Conservation (phyloP, 2,888 invertebrate species). For the Leptopterna dolabrata region DNA sequence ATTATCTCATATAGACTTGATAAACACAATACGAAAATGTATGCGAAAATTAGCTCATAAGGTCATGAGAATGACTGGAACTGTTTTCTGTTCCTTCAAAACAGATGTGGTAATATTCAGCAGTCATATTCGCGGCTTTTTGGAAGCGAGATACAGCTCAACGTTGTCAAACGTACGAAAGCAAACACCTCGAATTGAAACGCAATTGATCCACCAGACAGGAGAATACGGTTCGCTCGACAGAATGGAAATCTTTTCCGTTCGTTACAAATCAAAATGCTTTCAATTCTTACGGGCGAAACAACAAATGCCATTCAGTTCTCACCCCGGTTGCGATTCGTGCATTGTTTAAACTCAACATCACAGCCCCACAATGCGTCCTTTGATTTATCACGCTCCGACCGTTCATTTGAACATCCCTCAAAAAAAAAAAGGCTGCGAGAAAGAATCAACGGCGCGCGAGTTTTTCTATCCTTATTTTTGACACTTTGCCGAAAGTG, state of each 20-base stretch:
- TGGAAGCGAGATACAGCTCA: too few relatives aligned
- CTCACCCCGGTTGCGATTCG: not conserved
- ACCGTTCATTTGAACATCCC: not conserved
- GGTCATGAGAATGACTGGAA: too few relatives aligned
- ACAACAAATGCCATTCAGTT: not conserved
- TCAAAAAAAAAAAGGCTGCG: not conserved
- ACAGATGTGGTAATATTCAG: too few relatives aligned
- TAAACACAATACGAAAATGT: too few relatives aligned
- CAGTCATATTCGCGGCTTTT: too few relatives aligned
- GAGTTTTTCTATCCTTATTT: conserved; percentile 27
- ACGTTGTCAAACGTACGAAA: too few relatives aligned
- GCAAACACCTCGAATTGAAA: too few relatives aligned
- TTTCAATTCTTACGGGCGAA: not conserved
- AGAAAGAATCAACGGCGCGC: not conserved
- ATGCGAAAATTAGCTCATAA: too few relatives aligned
- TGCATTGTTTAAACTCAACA: not conserved
- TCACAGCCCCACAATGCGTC: not conserved
- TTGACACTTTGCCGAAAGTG: conserved; percentile 33
- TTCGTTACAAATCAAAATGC: not conserved
- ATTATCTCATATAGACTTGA: too few relatives aligned
- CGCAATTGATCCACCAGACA: too few relatives aligned
- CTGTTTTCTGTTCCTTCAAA: too few relatives aligned
- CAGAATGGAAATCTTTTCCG: not conserved
- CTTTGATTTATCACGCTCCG: conserved; percentile 20
- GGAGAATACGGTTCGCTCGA: too few relatives aligned